Evolutionary conservation across 2,113 vertebrate species (phyloP).

Genomic region (Thalassarche chlororhynchos): DNA sequence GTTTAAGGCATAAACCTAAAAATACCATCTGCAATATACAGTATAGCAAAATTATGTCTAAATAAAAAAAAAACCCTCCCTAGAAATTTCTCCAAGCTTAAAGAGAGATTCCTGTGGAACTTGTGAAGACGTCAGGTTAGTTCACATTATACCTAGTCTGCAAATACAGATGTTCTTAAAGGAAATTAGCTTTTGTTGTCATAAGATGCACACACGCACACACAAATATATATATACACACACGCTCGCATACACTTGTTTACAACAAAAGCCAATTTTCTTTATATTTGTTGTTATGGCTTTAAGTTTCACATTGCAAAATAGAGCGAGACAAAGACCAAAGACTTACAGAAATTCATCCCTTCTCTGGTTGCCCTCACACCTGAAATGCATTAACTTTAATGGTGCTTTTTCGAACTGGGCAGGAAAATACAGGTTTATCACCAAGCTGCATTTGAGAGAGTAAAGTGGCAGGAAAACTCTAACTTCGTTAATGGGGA

Average conservation of each 20-base stretch:
- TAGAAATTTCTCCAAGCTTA: not conserved
- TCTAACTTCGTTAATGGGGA: not conserved
- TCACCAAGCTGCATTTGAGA: not conserved
- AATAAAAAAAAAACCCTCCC: not conserved
- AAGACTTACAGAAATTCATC: constrained; percentile 54
- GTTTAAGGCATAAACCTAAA: not conserved
- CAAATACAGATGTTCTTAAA: not conserved
- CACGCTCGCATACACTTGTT: not conserved
- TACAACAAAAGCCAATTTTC: not conserved
- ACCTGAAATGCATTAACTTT: not conserved
- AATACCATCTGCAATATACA: not conserved
- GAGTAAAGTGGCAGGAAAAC: not conserved
- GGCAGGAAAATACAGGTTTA: not conserved
- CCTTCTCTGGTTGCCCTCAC: not conserved
- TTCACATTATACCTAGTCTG: not conserved
- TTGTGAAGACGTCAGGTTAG: not conserved
- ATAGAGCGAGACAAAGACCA: constrained; percentile 55
- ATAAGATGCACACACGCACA: not conserved
- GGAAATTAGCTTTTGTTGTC: constrained; percentile 15
- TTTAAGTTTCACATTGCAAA: constrained; percentile 29
- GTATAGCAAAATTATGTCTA: not conserved
- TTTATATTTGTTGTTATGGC: not conserved
- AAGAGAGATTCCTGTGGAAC: not conserved
- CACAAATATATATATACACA: not conserved
- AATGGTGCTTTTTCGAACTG: constrained; percentile 5